Evolutionary conservation across 2,888 invertebrate genomes (phyloP).

Genomic region (Priocnemis perturbator): DNA sequence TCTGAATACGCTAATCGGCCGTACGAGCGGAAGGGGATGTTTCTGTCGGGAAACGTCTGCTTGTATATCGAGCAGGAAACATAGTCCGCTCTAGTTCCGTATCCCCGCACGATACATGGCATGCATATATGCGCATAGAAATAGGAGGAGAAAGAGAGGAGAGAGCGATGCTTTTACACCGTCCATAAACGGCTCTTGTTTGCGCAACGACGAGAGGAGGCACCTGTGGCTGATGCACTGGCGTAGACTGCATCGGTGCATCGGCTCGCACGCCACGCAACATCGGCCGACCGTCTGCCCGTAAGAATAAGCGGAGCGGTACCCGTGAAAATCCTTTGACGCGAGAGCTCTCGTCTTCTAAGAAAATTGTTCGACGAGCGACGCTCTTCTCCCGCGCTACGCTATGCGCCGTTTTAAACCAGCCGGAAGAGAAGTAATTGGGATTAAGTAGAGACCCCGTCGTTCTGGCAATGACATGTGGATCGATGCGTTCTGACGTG

Average conservation of each 20-base stretch:
- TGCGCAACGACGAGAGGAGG: conserved; percentile 37
- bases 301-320: conserved; percentile 1
- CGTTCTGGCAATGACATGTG: too few species aligned
- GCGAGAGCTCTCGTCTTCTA: too few species aligned
- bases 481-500: too few species aligned
- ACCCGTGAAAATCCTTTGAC: too few species aligned
- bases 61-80: too few species aligned
- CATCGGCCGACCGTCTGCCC: conserved; percentile 1
- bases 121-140: conserved; percentile 16
- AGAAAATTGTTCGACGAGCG: too few species aligned
- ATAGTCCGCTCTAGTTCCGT: too few species aligned
- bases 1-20: background rate
- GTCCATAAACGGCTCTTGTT: conserved; percentile 39
- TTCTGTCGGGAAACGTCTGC: background rate
- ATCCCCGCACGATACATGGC: too few species aligned
- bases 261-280: background rate
- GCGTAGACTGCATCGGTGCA: conserved; percentile 9
- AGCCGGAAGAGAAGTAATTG: too few species aligned
- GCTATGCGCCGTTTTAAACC: too few species aligned
- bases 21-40: background rate
- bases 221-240: conserved; percentile 54
- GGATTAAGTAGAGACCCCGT: too few species aligned
- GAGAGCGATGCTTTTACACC: conserved; percentile 38
- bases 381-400: too few species aligned
- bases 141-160: conserved; percentile 18